These are phyloP conservation scores for Archilochus colubris DNA, from an alignment of 2,113 vertebrate species.

Conservation along the genomic window DNA sequence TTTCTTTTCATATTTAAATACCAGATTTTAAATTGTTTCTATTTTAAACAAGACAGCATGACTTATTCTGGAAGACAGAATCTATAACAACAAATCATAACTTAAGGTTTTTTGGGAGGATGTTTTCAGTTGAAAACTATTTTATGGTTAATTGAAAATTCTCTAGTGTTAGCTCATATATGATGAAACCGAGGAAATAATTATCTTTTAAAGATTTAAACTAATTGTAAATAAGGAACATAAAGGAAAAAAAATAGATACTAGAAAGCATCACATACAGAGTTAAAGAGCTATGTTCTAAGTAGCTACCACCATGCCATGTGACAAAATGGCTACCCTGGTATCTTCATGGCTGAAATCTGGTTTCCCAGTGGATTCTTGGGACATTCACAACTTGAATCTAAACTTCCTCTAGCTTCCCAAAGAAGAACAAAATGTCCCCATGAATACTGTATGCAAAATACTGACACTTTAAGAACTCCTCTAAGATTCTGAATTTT, in stretches of 20 bases:
- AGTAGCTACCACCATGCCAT: neutral
- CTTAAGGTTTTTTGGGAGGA: neutral
- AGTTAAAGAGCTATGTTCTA: neutral
- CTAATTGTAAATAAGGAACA: neutral
- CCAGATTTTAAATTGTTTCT: neutral
- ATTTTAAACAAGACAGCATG: neutral
- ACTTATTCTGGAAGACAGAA: neutral
- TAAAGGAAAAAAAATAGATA: neutral
- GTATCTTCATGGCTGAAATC: neutral
- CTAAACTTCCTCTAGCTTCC: neutral
- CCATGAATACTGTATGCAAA: neutral
- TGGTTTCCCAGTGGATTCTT: neutral
- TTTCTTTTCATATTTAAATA: neutral
- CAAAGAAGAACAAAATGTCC: neutral
- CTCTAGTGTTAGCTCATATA: neutral
- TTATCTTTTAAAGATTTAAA: neutral
- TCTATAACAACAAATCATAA: neutral
- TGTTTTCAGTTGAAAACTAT: neutral
- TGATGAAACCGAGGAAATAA: neutral
- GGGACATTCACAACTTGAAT: neutral
- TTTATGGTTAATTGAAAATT: neutral
- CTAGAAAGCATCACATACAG: neutral
- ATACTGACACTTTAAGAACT: neutral
- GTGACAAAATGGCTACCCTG: neutral
- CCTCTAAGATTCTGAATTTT: neutral